These are phyloP conservation scores for Phyllostomus discolor DNA, from an alignment of 2,113 vertebrate genomes.

Conservation along the genomic window DNA sequence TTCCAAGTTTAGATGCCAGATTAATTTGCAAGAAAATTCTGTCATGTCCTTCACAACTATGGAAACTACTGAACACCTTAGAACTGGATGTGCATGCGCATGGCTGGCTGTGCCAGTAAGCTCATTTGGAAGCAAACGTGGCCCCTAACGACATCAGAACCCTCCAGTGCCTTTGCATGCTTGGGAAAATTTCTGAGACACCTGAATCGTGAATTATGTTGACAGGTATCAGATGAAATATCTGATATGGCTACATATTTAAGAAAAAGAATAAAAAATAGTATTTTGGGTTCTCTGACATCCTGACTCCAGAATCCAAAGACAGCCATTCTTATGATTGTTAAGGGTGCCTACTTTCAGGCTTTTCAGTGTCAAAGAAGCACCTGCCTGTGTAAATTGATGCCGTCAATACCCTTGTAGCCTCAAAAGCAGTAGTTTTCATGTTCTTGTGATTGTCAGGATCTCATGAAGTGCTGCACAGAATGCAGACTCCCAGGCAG, in stretches of 20 bases:
- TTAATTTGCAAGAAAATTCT: background rate
- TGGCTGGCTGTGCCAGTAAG: background rate
- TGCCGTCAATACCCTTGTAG: background rate
- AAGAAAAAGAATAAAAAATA: background rate
- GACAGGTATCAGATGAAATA: background rate
- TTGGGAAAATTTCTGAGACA: background rate
- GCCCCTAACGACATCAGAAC: background rate
- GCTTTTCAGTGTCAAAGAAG: background rate
- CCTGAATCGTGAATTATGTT: background rate
- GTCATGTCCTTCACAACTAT: background rate
- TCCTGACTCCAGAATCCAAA: background rate
- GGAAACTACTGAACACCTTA: background rate
- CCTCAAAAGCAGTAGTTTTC: background rate
- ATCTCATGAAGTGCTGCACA: background rate
- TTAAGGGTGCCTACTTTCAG: background rate
- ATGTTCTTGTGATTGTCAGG: background rate
- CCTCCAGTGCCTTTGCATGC: background rate
- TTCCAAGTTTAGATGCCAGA: background rate
- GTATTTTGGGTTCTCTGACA: background rate
- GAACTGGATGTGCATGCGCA: background rate
- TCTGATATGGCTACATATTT: background rate
- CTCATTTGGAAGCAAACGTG: background rate
- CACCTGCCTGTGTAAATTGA: background rate
- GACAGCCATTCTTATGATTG: background rate
- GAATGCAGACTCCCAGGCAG: background rate